phyloP scores from a whole-genome alignment of 30 jellyfish, hydroid and myxozoan species.

The Sanderia malayensis region DNA sequence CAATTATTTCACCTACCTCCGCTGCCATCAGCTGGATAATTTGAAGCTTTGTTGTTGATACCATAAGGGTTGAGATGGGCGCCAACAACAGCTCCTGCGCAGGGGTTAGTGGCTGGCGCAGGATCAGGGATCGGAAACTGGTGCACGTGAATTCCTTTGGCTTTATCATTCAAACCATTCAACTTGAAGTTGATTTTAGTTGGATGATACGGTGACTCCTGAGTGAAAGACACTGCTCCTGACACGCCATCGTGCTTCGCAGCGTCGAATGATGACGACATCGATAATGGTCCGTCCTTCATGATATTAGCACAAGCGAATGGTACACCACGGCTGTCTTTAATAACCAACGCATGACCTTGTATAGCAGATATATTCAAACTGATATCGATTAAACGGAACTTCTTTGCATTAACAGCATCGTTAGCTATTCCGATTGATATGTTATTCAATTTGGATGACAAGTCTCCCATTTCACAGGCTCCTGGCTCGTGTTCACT shows the following conservation, averaged over 20 bases:
- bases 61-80: slow-evolving; percentile 85
- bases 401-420: slow-evolving; percentile 1
- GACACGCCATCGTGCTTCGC: slow-evolving; percentile 52
- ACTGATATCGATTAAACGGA: slow-evolving; percentile 35
- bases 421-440: slow-evolving; percentile 63
- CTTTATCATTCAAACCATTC: slow-evolving; percentile 45
- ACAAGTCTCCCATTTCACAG: slow-evolving; percentile 74
- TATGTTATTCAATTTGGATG: slow-evolving; percentile 49
- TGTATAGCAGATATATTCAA: slow-evolving; percentile 29
- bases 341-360: slow-evolving; percentile 59
- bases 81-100: slow-evolving; percentile 74
- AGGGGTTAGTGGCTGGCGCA: slow-evolving; percentile 49
- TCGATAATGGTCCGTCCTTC: slow-evolving; percentile 63
- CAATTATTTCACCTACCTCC: slow-evolving; percentile 25
- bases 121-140: slow-evolving; percentile 76
- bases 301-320: slow-evolving; percentile 71
- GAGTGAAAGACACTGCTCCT: slow-evolving; percentile 68
- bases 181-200: slow-evolving; percentile 40
- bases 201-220: slow-evolving; percentile 87
- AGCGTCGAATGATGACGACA: slow-evolving; percentile 43
- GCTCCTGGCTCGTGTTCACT: slow-evolving; percentile 54
- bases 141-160: slow-evolving; percentile 82
- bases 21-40: slow-evolving; percentile 55
- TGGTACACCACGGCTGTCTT: slow-evolving; percentile 32
- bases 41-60: slow-evolving; percentile 19